Evolutionary conservation across 2,888 invertebrate species (phyloP).

Genomic region (Mesorhabditis sp.): DNA sequence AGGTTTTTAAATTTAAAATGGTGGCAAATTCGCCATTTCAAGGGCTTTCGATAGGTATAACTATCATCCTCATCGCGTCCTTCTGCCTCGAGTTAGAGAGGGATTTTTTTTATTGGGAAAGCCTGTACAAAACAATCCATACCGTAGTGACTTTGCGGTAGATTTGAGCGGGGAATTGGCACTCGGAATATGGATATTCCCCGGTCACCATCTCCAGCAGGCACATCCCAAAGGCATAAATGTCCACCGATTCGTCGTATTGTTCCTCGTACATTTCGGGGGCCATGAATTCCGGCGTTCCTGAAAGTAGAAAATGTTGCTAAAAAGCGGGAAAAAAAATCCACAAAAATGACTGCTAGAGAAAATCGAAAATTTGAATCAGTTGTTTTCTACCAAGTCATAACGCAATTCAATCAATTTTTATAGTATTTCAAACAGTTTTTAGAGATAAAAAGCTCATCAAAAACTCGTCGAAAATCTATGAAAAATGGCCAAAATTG

Average conservation of each 20-base stretch:
- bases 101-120: too few relatives aligned
- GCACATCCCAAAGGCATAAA: slow-evolving; percentile 99
- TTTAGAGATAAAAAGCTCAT: too few relatives aligned
- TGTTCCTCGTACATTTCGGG: slow-evolving; percentile 98
- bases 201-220: slow-evolving; percentile 99
- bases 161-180: slow-evolving; percentile 95
- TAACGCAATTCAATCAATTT: too few relatives aligned
- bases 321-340: too few relatives aligned
- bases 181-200: slow-evolving; percentile 98
- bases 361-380: not conserved
- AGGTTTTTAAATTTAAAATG: too few relatives aligned
- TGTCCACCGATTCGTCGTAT: slow-evolving; percentile 97
- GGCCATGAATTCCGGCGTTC: slow-evolving; percentile 55
- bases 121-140: slow-evolving; percentile 57
- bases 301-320: slow-evolving; percentile 15
- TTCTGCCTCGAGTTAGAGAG: too few relatives aligned
- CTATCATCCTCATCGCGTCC: not conserved
- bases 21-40: too few relatives aligned
- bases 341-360: too few relatives aligned
- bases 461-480: too few relatives aligned
- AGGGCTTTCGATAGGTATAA: not conserved
- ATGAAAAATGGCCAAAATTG: not conserved
- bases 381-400: not conserved
- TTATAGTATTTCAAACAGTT: not conserved
- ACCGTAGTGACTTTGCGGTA: slow-evolving; percentile 96